Evolutionary conservation across 2,797 vertebrate species (phyloP), one percentile per base, ranked within the genome.

Genomic region (Pangasius sanitwongsei): DNA sequence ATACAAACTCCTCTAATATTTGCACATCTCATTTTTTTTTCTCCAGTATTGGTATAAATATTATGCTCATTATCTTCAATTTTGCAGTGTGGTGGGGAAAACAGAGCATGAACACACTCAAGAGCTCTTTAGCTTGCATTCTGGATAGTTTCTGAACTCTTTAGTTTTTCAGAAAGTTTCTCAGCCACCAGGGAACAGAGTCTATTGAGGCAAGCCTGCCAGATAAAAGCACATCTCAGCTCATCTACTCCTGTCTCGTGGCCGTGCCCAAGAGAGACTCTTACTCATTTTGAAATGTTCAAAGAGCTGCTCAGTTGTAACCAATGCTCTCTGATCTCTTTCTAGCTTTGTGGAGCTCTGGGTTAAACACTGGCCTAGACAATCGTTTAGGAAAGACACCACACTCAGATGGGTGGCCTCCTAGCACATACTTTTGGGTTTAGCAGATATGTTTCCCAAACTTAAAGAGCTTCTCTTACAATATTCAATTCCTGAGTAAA

Each of bases 221-320:
- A 83, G 87, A 88, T 86, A 70, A 87, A 89, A 86, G 83, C 63
- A 74, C 81, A 61, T 63, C 80, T 57, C n/a, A 3, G 57, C 44
- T 34, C 65, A 6, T 53, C 72, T 13, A 15, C 31, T 25, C 80
- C 31, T 34, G 53, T 55, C 6, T 53, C 37, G 44, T 72, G 70
- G 37, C 50, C 37, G 2, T 85, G 23, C 57, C 80, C 86, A 31
- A 48, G 44, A 57, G 63, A 86, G 63, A 25, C 50, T n/a, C 78
- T 65, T 53, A 63, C 41, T 86, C 53, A 83, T 84, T 86, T 83
- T 74, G 61, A 57, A n/a, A 75, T 12, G 55, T 89, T 90, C 74
- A 89, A 82, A 89, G 75, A 83, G n/a, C 86, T 34, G 63, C 59
- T 53, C 25, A 75, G 72, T 83, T 85, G 85, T 23, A 85, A 67